A percentile compares a stretch with the other conserved stretches of the same genome.
Conservation (phyloP, 2,113 vertebrate species). For the Thamnaconus septentrionalis region DNA sequence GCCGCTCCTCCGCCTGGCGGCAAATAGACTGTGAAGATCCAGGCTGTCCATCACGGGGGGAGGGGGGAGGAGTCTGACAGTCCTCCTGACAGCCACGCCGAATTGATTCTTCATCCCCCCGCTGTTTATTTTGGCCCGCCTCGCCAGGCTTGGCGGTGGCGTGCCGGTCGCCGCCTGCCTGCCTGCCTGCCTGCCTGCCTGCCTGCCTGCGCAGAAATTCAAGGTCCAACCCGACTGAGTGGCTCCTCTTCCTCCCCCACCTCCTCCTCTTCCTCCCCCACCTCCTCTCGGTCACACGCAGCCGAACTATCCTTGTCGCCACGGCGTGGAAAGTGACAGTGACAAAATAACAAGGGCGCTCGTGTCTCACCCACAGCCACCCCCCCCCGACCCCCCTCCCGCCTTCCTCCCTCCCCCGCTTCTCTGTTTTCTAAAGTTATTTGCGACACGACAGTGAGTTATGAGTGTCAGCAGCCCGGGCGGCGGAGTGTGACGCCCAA, state of each 20-base stretch:
- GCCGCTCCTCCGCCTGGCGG: slow-evolving; percentile 53
- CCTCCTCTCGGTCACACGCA: slow-evolving; percentile 7
- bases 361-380: slow-evolving; percentile 8
- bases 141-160: slow-evolving; percentile 10
- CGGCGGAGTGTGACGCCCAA: not conserved
- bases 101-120: slow-evolving; percentile 70
- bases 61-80: slow-evolving; percentile 57
- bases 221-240: too few species aligned
- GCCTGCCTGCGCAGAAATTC: slow-evolving; percentile 16
- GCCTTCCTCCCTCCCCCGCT: not conserved
- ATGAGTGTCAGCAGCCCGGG: slow-evolving; percentile 30
- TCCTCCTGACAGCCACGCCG: slow-evolving; percentile 60
- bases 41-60: slow-evolving; percentile 68
- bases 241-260: too few species aligned
- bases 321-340: slow-evolving; percentile 22
- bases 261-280: not conserved
- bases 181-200: not conserved
- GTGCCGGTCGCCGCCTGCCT: slow-evolving; percentile 27
- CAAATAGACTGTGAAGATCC: slow-evolving; percentile 73
- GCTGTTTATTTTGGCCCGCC: slow-evolving; percentile 69
- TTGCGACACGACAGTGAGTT: slow-evolving; percentile 39
- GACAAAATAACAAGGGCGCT: slow-evolving; percentile 50
- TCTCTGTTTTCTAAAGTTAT: slow-evolving; percentile 28
- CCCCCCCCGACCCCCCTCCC: too few species aligned
- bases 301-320: slow-evolving; percentile 38